Evolutionary conservation across 2,113 vertebrate species (phyloP), one percentile per base, ranked within the genome.

Genomic region (Alethe castanea): DNA sequence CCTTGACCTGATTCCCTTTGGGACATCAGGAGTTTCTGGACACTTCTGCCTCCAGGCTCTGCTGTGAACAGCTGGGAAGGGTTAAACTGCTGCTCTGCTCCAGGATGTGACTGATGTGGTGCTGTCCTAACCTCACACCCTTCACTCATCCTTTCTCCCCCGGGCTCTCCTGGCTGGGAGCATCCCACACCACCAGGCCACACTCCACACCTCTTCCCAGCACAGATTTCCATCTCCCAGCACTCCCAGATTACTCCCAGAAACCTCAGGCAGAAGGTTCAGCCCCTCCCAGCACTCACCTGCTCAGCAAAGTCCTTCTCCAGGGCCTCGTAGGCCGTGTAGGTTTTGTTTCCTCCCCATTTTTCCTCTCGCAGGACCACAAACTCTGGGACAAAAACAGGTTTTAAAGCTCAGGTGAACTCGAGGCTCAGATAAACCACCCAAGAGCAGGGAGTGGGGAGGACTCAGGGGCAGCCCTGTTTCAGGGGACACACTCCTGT

Each of bases 281-380:
- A 53, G 42, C 5, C 47, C 40, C 15, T 44, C 14, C 24, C 5
- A 1, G 62, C 24, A 28, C 70, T 88, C 97, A 99, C 99, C 99
- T 99, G 98, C 40, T 97, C 98, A 78, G 98, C 98, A 87, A 99
- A 99, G 86, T 99, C 99, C 87, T 99, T 98, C 97, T 99, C 99
- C 90, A 99, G 97, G 48, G 98, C 98, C 57, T 98, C 97, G 14
- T 98, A 99, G 12, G 12, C 93, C 0, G 98, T 98, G 97, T 99
- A 99, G 85, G 98, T 97, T 98, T 99, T 99, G 94, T 99, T 99
- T 92, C 99, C 99, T n/a, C 99, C 99, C 97, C 97, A 99, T 76
- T 99, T 99, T 56, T 98, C 97, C 90, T 99, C 99, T 96, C 99
- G 97, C 94, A 99, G 98, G 72, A 99, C 89, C 90, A 98, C 98